phyloP scores from a whole-genome alignment of 2,113 vertebrate species.

The Sphaerodactylus townsendi region DNA sequence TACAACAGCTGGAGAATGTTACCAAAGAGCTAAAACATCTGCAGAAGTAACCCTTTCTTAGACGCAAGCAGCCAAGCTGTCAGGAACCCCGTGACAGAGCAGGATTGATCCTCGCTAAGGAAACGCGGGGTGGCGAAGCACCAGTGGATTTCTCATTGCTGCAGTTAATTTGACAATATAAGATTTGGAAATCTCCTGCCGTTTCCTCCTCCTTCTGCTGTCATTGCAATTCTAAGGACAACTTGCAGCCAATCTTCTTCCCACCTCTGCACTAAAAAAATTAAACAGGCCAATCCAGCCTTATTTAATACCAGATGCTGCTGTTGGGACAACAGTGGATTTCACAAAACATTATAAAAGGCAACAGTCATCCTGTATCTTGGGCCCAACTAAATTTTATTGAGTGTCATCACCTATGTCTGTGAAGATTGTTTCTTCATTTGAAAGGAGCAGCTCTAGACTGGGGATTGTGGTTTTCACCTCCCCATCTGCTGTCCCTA shows the following conservation, averaged over 20 bases:
- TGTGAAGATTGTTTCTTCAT: too few relatives aligned
- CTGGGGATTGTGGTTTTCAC: too few relatives aligned
- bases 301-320: neutral
- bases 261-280: neutral
- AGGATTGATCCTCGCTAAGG: neutral
- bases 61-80: neutral
- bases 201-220: neutral
- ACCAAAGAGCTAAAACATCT: conserved; percentile 12
- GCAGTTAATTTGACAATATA: neutral
- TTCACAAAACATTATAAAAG: neutral
- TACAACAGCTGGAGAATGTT: conserved; percentile 29
- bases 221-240: neutral
- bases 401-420: too few relatives aligned
- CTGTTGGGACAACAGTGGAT: neutral
- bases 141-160: neutral
- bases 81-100: neutral
- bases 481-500: too few relatives aligned
- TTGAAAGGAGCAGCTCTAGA: too few relatives aligned
- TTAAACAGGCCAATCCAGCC: neutral
- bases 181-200: neutral
- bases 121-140: neutral
- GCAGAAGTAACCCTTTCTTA: conserved; percentile 14
- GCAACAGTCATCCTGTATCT: neutral
- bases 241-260: neutral
- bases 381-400: neutral